These are phyloP conservation scores for Silurus asotus DNA, from an alignment of 2,113 vertebrate genomes.

Conservation along the genomic window DNA sequence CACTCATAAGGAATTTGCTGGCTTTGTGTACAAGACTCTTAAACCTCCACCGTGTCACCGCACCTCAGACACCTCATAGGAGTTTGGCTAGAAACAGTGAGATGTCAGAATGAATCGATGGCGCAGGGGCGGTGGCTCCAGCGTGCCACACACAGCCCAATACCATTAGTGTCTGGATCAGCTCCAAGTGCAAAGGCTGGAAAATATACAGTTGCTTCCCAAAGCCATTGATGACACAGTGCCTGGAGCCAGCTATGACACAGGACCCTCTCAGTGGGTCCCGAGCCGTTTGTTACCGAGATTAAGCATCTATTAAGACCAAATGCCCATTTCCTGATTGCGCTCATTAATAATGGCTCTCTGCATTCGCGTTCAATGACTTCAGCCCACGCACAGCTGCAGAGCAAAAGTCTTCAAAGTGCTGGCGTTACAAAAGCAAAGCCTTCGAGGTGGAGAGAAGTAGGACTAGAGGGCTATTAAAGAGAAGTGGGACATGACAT, in stretches of 20 bases:
- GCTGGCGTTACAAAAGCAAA: conserved; percentile 13
- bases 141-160: conserved; percentile 35
- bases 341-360: conserved; percentile 54
- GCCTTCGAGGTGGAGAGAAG: not conserved
- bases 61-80: not conserved
- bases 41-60: not conserved
- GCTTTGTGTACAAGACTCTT: not conserved
- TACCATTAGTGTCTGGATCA: conserved; percentile 51
- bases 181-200: conserved; percentile 45
- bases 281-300: conserved; percentile 45
- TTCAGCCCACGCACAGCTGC: conserved; percentile 44
- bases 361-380: conserved; percentile 20
- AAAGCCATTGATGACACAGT: conserved; percentile 36
- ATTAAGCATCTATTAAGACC: conserved; percentile 58
- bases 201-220: conserved; percentile 44
- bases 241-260: conserved; percentile 28
- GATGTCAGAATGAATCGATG: conserved; percentile 26
- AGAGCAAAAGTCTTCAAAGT: conserved; percentile 23
- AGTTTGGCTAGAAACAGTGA: not conserved
- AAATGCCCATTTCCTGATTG: conserved; percentile 57
- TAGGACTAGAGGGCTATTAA: conserved; percentile 30
- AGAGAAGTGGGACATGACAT: conserved; percentile 29
- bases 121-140: not conserved
- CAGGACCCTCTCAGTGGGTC: conserved; percentile 23
- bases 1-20: not conserved